Evolutionary conservation across 2,113 vertebrate genomes (phyloP).

Genomic region (Etheostoma spectabile): DNA sequence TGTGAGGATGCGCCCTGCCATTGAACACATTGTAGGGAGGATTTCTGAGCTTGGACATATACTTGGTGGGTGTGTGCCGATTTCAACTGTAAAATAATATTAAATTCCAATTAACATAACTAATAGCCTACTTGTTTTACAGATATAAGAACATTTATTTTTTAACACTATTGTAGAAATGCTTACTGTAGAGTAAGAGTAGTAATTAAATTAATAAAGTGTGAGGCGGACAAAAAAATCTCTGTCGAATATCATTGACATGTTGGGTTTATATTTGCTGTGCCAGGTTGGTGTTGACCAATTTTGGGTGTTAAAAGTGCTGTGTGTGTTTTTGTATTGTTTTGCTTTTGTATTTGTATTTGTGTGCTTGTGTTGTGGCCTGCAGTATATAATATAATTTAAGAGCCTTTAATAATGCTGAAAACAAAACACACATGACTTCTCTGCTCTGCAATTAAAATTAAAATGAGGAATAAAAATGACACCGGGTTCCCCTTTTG

Average conservation of each 20-base stretch:
- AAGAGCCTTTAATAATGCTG: not conserved
- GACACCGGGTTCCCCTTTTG: no score
- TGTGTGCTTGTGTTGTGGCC: not conserved
- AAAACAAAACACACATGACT: not conserved
- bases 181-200: not conserved
- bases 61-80: not conserved
- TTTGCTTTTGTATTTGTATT: not conserved
- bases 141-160: no score
- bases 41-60: constrained; percentile 43
- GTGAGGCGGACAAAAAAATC: not conserved
- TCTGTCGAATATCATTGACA: not conserved
- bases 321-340: not conserved
- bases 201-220: no score
- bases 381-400: not conserved
- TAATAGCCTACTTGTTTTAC: no score
- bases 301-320: not conserved
- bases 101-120: no score
- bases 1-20: constrained; percentile 56
- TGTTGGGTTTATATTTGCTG: not conserved
- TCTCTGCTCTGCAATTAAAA: not conserved
- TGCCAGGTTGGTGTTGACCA: not conserved
- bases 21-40: constrained; percentile 30
- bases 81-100: not conserved
- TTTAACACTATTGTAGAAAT: not conserved
- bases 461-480: not conserved